Base-by-base conservation (phyloP, 2,888 invertebrate species). In the Orthonevra nobilis region DNA sequence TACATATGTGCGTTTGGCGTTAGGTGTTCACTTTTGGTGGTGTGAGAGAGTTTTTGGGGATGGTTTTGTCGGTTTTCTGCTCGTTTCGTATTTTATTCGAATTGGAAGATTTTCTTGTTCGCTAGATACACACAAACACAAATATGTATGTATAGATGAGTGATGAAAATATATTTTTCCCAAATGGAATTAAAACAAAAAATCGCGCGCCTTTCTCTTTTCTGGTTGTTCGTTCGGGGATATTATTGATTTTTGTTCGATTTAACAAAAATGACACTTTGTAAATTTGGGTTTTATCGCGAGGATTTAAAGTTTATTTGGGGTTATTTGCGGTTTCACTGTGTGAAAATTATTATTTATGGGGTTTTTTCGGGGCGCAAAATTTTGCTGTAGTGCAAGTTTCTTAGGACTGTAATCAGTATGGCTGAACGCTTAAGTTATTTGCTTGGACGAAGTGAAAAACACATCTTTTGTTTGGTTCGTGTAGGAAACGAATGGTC, bases 161-260 rank as follows among this genome's bases (percentile, higher is more conserved):
- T 26, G 46, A 56, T 10, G 48, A 69, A 75, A 63, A 75, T 69
- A 54, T 58, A n/a, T n/a, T n/a, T 70, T 70, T 70, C 63, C 70
- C 36, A 52, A 17, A 9, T 34, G 6, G 20, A n/a, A 36, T 9
- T 17, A 48, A 7, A 42, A 36, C 26, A 40, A 66, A 54, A 66
- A 54, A 77, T 38, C 52, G 77, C 77, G 72, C 77, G 77, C 77
- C 72, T 72, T 72, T 77, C 77, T 66, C 77, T 77, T 77, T 66
- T 56, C 48, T 19, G 56, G 20, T 5, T n/a, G 20, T 42, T 20
- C 6, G 17, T 70, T n/a, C n/a, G n/a, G n/a, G n/a, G n/a, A n/a
- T n/a, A n/a, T n/a, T n/a, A 63, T 75, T 70, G 70, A 70, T 77
- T 77, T 70, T 63, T 69, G 32, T 26, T n/a, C 26, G 28, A 28